A percentile compares a stretch with the other conserved stretches of the same genome.
Evolutionary conservation across 2,888 invertebrate species (phyloP).

Genomic region (Standfussiana lucernea): DNA sequence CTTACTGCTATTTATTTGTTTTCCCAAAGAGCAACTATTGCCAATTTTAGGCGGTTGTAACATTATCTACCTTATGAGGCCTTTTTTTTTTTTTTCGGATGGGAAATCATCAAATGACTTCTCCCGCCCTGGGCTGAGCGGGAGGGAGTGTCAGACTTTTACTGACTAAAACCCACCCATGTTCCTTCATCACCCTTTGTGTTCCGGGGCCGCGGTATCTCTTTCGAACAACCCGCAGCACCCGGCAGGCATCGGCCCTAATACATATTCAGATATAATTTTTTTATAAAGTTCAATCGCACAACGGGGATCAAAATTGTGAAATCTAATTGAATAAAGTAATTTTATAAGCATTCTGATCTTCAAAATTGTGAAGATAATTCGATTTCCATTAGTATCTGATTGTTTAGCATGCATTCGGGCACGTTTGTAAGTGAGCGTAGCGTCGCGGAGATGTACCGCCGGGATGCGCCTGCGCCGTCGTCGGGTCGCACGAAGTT

Average conservation of each 20-base stretch:
- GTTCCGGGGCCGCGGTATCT: too few species aligned
- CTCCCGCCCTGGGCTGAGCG: too few species aligned
- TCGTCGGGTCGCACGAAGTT: constrained; percentile 86
- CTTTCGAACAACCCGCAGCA: too few species aligned
- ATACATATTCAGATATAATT: constrained; percentile 43
- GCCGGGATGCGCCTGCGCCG: constrained; percentile 79
- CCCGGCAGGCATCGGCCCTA: too few species aligned
- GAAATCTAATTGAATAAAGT: constrained; percentile 70
- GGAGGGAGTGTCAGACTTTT: too few species aligned
- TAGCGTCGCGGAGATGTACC: constrained; percentile 73
- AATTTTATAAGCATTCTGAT: constrained; percentile 69
- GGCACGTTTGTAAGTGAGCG: constrained; percentile 66
- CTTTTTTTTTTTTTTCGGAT: too few species aligned
- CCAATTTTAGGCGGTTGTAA: neutral
- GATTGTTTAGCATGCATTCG: constrained; percentile 69
- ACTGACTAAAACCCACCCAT: too few species aligned
- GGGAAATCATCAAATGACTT: too few species aligned
- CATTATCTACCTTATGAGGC: constrained; percentile 2
- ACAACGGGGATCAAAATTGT: constrained; percentile 47
- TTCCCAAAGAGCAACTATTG: neutral
- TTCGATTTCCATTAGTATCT: constrained; percentile 73
- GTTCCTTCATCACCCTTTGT: too few species aligned
- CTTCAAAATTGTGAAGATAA: constrained; percentile 68
- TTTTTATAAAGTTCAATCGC: constrained; percentile 60
- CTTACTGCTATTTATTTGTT: neutral